Evolutionary conservation across 2,888 invertebrate species (phyloP).

Genomic region (Morpho achilles): DNA sequence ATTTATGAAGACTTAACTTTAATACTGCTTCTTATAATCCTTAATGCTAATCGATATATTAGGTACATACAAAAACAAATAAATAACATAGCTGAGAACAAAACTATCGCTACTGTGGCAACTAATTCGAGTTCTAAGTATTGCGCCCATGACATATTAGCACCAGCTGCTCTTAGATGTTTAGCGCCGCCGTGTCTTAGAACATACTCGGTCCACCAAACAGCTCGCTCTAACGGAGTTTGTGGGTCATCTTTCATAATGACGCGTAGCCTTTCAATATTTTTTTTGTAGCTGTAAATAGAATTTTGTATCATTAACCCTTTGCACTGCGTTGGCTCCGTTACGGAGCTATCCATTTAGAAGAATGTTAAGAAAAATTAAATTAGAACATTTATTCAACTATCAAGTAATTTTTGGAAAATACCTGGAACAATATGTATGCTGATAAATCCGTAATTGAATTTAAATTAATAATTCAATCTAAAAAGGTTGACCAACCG

Average conservation of each 20-base stretch:
- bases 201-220: constrained; percentile 38
- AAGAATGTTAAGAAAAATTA: too few species aligned
- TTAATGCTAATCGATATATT: too few species aligned
- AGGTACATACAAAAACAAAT: not conserved
- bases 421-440: too few species aligned
- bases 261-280: constrained; percentile 25
- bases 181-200: constrained; percentile 34
- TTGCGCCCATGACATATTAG: constrained; percentile 32
- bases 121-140: constrained; percentile 25
- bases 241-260: constrained; percentile 35
- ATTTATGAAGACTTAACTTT: too few species aligned
- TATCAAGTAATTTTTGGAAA: too few species aligned
- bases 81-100: not conserved
- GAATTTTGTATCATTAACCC: not conserved
- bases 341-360: too few species aligned
- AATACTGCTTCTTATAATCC: too few species aligned
- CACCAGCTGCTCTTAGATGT: constrained; percentile 19
- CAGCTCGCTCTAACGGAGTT: constrained; percentile 16
- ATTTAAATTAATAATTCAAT: too few species aligned
- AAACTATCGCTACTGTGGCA: not conserved
- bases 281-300: constrained; percentile 28
- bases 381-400: too few species aligned
- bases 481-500: too few species aligned
- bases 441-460: too few species aligned
- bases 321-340: too few species aligned